phyloP scores from a whole-genome alignment of 2,888 invertebrate species.

The Elegia similella region DNA sequence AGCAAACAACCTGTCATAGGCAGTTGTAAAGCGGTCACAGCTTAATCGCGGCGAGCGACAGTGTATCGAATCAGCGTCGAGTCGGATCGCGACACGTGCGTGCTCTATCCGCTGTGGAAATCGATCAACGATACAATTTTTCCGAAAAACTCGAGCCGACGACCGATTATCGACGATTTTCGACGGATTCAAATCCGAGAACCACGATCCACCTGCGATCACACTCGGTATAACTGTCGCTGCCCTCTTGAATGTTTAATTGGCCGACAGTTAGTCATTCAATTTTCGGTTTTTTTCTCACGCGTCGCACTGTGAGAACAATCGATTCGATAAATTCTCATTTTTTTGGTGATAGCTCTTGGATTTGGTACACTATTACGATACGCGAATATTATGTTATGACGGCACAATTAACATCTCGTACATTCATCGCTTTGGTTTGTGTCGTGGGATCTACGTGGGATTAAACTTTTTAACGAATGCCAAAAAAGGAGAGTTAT shows the following conservation, averaged over 20 bases:
- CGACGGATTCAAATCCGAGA: conserved; percentile 61
- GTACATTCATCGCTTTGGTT: neutral
- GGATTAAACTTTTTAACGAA: neutral
- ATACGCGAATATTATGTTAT: conserved; percentile 59
- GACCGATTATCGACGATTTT: conserved; percentile 70
- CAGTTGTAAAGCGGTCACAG: conserved; percentile 32
- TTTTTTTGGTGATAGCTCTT: conserved; percentile 51
- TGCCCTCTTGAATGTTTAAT: conserved; percentile 69
- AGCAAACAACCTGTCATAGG: conserved; percentile 46
- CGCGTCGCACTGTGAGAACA: conserved; percentile 70
- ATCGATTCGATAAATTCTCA: conserved; percentile 52
- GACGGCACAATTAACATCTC: conserved; percentile 19
- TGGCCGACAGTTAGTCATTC: conserved; percentile 66
- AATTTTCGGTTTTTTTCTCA: conserved; percentile 70
- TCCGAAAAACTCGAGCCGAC: conserved; percentile 62
- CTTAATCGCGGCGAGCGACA: conserved; percentile 48
- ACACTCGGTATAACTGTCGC: conserved; percentile 64
- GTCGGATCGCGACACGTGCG: conserved; percentile 65
- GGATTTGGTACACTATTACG: conserved; percentile 47
- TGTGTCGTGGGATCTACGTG: neutral
- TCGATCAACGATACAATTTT: conserved; percentile 68
- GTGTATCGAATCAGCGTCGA: conserved; percentile 55
- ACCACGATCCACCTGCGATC: conserved; percentile 71
- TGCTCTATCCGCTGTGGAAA: conserved; percentile 77
- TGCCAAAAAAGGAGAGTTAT: no score